Evolutionary conservation across 2,888 invertebrate species (phyloP).

Genomic region (Petrophora chlorosata): DNA sequence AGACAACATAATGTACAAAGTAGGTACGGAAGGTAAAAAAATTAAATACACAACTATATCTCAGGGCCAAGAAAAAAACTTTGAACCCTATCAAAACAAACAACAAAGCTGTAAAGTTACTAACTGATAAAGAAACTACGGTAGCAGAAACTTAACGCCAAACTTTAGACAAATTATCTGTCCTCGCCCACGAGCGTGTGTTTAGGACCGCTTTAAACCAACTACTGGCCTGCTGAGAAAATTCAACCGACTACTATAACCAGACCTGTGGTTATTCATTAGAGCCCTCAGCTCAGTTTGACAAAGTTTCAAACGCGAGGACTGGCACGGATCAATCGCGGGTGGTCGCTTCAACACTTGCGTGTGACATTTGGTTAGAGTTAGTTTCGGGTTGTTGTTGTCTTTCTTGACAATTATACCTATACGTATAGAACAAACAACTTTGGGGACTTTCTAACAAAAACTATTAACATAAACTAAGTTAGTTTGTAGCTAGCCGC

Average conservation of each 20-base stretch:
- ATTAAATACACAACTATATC: slow-evolving; percentile 7
- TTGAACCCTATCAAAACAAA: slow-evolving; percentile 25
- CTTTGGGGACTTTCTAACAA: slow-evolving; percentile 14
- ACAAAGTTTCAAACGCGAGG: slow-evolving; percentile 12
- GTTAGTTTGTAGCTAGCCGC: neutral
- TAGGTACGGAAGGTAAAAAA: neutral
- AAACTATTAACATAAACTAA: slow-evolving; percentile 1
- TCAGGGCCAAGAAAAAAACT: slow-evolving; percentile 17
- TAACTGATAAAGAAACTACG: slow-evolving; percentile 59
- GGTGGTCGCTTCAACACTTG: slow-evolving; percentile 47
- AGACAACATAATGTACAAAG: neutral
- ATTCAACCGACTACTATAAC: slow-evolving; percentile 40
- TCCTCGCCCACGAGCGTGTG: slow-evolving; percentile 55
- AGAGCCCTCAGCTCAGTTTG: slow-evolving; percentile 22
- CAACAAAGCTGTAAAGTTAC: slow-evolving; percentile 42
- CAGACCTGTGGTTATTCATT: slow-evolving; percentile 46
- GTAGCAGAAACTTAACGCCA: slow-evolving; percentile 47
- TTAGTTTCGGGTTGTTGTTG: slow-evolving; percentile 36
- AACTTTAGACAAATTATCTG: slow-evolving; percentile 63
- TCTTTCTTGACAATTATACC: slow-evolving; percentile 40
- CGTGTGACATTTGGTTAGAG: slow-evolving; percentile 49
- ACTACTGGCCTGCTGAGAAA: slow-evolving; percentile 55
- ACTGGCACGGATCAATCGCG: slow-evolving; percentile 34
- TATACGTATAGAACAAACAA: slow-evolving; percentile 21
- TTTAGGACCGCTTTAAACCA: slow-evolving; percentile 57